A percentile compares a stretch with the other conserved stretches of the same genome.
Evolutionary conservation across 2,113 vertebrate species (phyloP).

Genomic region (Dasyprocta punctata): DNA sequence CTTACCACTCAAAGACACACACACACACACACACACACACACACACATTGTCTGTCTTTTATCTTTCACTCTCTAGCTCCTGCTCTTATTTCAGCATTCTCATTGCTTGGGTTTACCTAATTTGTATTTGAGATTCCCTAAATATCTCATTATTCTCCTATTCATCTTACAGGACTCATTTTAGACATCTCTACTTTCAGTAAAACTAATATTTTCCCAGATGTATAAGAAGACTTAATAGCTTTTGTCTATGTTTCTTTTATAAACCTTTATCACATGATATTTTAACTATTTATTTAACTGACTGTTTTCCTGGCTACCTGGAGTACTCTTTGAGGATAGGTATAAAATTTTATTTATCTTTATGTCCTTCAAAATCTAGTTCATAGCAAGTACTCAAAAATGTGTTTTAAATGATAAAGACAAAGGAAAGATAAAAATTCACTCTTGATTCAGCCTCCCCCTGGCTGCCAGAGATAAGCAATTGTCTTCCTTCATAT

Average conservation of each 20-base stretch:
- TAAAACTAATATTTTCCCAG: background rate
- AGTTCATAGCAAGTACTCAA: background rate
- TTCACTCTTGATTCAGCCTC: background rate
- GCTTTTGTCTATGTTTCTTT: background rate
- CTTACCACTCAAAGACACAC: accelerated
- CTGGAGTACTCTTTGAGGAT: background rate
- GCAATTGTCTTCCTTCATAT: background rate
- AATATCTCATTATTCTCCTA: background rate
- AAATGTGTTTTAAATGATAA: background rate
- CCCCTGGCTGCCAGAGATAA: background rate
- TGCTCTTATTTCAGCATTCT: background rate
- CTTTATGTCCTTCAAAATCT: background rate
- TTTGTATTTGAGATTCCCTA: background rate
- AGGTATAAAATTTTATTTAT: background rate
- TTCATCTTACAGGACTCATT: background rate
- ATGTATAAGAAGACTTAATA: background rate
- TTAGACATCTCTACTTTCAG: background rate
- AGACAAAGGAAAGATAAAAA: constrained; percentile 19
- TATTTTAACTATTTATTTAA: background rate
- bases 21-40: too few relatives aligned
- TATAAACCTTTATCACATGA: background rate
- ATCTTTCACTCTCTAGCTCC: background rate
- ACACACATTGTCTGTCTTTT: too few relatives aligned
- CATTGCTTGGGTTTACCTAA: background rate
- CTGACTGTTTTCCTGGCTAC: background rate